Evolutionary conservation across 2,113 vertebrate species (phyloP), one percentile per base, ranked within the genome.

Genomic region (Salminus brasiliensis): DNA sequence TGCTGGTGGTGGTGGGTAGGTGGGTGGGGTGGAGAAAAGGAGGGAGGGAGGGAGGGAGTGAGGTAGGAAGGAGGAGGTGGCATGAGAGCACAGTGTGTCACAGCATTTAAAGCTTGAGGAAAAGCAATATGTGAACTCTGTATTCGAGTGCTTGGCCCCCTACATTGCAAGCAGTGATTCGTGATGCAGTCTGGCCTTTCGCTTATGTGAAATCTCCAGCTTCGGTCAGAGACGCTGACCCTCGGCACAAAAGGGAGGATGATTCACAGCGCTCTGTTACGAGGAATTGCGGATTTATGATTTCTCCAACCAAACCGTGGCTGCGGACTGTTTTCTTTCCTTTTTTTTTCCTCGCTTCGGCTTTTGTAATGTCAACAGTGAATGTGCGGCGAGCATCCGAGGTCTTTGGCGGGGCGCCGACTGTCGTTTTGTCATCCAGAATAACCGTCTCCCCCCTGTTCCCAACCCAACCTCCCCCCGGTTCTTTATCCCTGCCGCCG

Each of bases 81-180:
- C n/a, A n/a, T 84, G 88, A 86, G 85, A 80, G 74, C 67, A 59
- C 57, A 81, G 62, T 29, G 83, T 89, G 89, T 89, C 89, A 88
- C 84, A 88, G 80, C 83, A 88, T 92, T 92, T 89, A 91, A 90
- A 34, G 88, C 87, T 74, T 81, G 85, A 90, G 91, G 78, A 92
- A 91, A 91, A 70, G 57, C 85, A 88, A 84, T 87, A 87, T 89
- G 84, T 83, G 84, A 89, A 88, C 82, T 76, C 68, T 70, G 79
- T 71, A 84, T 84, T 82, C 74, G 85, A 84, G 74, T 53, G 49
- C 49, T 53, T 49, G 45, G 45, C 45, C 45, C 45, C 39, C 13
- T 63, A 53, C 43, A 36, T 29, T n/a, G 67, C 83, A 74, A 86
- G 85, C 85, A 82, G 81, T 83, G 83, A 49, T 87, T 85, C 81